Evolutionary conservation across 2,797 vertebrate species (phyloP).

Genomic region (Balearica regulorum): DNA sequence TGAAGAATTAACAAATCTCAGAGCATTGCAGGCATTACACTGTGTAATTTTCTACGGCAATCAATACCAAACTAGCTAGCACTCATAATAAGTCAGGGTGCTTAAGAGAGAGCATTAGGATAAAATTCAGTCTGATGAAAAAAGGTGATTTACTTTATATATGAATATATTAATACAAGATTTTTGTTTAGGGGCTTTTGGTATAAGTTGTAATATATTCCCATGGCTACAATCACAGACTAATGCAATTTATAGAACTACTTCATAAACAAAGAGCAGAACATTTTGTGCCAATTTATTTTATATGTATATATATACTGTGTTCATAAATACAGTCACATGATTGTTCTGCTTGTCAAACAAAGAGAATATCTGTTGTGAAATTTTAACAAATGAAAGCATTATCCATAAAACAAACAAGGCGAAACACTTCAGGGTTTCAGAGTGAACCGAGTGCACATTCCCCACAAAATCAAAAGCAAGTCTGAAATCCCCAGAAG

Average conservation of each 20-base stretch:
- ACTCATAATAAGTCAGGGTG: background rate
- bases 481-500: background rate
- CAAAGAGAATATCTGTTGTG: background rate
- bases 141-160: background rate
- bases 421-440: background rate
- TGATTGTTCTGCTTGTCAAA: background rate
- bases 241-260: background rate
- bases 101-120: background rate
- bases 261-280: background rate
- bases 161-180: background rate
- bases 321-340: background rate
- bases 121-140: background rate
- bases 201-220: background rate
- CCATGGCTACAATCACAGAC: background rate
- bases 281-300: background rate
- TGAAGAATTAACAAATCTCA: background rate
- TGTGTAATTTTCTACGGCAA: background rate
- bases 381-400: background rate
- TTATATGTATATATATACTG: background rate
- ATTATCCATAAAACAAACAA: background rate
- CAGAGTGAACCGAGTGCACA: background rate
- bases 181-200: background rate
- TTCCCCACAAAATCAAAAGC: background rate
- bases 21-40: background rate
- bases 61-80: background rate